Evolutionary conservation across 2,113 vertebrate genomes (phyloP).

Genomic region (Hippocampus barbouri): DNA sequence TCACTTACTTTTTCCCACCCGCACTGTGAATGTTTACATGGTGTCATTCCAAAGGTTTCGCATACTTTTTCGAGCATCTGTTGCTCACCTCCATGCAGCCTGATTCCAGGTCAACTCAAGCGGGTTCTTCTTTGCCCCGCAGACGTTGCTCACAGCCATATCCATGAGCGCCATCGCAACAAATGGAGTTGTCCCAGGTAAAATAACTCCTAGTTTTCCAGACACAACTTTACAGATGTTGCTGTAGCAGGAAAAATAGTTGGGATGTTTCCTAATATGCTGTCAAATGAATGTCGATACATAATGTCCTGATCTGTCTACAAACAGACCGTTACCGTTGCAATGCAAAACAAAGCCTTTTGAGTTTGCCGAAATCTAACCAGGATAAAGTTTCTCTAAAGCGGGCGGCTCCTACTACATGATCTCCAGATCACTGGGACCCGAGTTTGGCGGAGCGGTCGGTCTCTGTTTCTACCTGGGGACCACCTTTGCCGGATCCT

Average conservation of each 20-base stretch:
- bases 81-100: no score
- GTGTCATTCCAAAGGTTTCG: no score
- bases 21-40: no score
- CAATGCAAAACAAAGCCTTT: background rate
- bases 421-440: conserved; percentile 78
- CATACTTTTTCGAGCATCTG: no score
- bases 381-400: conserved; percentile 20
- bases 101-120: background rate
- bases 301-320: background rate
- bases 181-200: conserved; percentile 95
- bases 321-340: background rate
- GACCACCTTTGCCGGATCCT: conserved; percentile 77
- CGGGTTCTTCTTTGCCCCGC: conserved; percentile 28
- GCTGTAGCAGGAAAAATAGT: background rate
- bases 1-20: no score
- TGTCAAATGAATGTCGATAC: background rate
- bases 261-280: background rate
- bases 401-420: conserved; percentile 80
- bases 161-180: conserved; percentile 98
- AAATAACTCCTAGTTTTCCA: background rate
- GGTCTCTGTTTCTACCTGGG: conserved; percentile 77
- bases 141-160: conserved; percentile 94
- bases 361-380: conserved; percentile 5
- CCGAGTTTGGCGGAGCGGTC: conserved; percentile 78
- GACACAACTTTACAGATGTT: background rate